A percentile compares a stretch with the other conserved stretches of the same genome.
Evolutionary conservation across 2,797 vertebrate genomes (phyloP).

Genomic region (Monodelphis domestica): DNA sequence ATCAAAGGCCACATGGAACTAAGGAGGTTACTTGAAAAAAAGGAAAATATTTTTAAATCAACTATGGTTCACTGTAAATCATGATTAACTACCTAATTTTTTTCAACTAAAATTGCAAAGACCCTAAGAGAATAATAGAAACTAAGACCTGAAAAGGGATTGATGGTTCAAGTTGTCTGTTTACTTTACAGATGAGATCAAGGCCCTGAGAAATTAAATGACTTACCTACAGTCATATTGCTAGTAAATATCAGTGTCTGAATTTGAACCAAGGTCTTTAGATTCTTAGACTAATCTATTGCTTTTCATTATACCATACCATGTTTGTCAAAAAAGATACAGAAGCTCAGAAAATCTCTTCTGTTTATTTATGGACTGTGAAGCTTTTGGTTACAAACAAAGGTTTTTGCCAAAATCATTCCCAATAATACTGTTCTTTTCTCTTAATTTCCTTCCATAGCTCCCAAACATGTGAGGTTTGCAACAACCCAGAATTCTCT

Average conservation of each 20-base stretch:
- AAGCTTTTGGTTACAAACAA: constrained; percentile 26
- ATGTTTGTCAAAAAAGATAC: background rate
- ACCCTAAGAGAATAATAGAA: background rate
- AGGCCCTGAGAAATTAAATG: background rate
- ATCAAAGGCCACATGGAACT: background rate
- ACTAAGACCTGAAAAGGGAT: background rate
- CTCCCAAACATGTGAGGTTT: background rate
- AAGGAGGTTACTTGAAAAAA: background rate
- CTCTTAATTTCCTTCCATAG: background rate
- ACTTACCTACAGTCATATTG: background rate
- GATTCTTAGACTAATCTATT: background rate
- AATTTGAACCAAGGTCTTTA: background rate
- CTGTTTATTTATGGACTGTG: background rate
- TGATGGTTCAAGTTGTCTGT: background rate
- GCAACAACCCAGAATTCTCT: background rate
- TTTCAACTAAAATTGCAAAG: background rate
- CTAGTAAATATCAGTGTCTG: background rate
- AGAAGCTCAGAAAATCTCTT: background rate
- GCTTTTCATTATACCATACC: background rate
- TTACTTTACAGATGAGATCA: background rate
- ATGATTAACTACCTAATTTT: background rate
- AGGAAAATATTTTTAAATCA: background rate
- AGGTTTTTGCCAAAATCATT: background rate
- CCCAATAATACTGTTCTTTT: background rate
- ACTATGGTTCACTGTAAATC: background rate